phyloP scores from a whole-genome alignment of 2,797 vertebrate genomes.

The Pygocentrus nattereri region DNA sequence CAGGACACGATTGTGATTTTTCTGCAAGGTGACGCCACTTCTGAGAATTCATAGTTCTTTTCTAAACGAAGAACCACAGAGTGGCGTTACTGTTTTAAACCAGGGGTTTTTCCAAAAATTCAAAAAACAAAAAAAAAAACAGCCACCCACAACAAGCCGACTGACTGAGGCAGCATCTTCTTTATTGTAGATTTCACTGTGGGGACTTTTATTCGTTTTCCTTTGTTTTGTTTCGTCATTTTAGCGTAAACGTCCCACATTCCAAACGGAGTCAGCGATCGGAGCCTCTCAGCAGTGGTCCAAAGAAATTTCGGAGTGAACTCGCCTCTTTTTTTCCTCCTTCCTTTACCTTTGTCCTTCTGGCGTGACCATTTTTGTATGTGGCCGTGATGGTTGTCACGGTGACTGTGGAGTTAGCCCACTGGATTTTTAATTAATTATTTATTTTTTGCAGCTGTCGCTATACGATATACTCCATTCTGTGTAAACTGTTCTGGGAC shows the following conservation, averaged over 20 bases:
- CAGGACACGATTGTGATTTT: background rate
- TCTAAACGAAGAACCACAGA: background rate
- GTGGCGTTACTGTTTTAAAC: background rate
- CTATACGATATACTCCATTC: constrained; percentile 90
- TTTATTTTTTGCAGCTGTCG: constrained; percentile 52
- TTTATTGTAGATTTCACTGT: background rate
- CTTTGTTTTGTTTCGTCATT: background rate
- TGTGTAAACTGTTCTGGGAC: constrained; percentile 85
- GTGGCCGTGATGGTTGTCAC: constrained; percentile 81
- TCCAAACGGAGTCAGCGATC: background rate
- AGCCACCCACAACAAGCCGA: constrained; percentile 75
- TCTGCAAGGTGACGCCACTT: background rate
- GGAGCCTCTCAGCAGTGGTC: background rate
- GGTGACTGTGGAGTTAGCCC: constrained; percentile 55
- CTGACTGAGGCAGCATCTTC: constrained; percentile 3
- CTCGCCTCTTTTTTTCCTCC: background rate
- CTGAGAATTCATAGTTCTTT: background rate
- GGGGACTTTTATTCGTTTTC: constrained; percentile 2
- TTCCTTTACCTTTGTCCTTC: background rate
- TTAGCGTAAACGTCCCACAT: background rate
- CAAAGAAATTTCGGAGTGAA: background rate
- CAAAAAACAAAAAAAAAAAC: background rate
- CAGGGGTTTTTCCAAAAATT: background rate
- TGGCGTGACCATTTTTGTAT: constrained; percentile 31
- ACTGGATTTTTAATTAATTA: constrained; percentile 4